A percentile compares a stretch with the other conserved stretches of the same genome.
These are phyloP conservation scores for Ascidia mentula DNA, from an alignment of 23 tunicate genomes.

Conservation along the genomic window DNA sequence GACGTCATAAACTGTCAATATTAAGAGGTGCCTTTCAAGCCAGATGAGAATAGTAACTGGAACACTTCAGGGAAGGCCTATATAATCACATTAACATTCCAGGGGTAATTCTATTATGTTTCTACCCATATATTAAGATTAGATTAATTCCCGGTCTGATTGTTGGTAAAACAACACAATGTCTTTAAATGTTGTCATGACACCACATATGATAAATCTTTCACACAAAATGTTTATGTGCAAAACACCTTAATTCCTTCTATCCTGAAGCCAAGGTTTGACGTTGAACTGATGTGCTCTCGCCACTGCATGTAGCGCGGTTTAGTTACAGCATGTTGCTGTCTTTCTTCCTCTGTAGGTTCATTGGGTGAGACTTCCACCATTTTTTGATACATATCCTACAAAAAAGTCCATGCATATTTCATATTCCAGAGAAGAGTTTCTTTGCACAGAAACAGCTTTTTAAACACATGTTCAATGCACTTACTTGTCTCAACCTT, in stretches of 20 bases:
- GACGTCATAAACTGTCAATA: too few species aligned
- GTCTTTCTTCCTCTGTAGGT: slow-evolving; percentile 77
- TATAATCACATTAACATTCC: too few species aligned
- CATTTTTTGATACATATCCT: slow-evolving; percentile 96
- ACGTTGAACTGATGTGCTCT: slow-evolving; percentile 87
- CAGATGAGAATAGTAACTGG: too few species aligned
- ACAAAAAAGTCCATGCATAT: not conserved
- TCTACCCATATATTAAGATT: too few species aligned
- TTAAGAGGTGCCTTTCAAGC: too few species aligned
- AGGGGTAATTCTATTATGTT: too few species aligned
- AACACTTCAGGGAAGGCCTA: too few species aligned
- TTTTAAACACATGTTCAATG: not conserved
- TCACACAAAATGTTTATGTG: not conserved
- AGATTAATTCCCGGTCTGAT: too few species aligned
- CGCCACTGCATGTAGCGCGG: slow-evolving; percentile 98
- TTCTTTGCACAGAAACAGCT: not conserved
- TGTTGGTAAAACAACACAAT: too few species aligned
- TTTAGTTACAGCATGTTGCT: slow-evolving; percentile 80
- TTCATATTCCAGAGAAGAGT: too few species aligned
- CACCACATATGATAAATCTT: too few species aligned
- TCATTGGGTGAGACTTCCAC: slow-evolving; percentile 82
- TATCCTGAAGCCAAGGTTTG: slow-evolving; percentile 91
- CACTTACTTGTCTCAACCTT: slow-evolving; percentile 57
- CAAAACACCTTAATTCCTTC: slow-evolving; percentile 87
- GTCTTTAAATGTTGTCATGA: too few species aligned